Evolutionary conservation across 2,797 vertebrate genomes (phyloP), one percentile per base, ranked within the genome.

Genomic region (Erpetoichthys calabaricus): DNA sequence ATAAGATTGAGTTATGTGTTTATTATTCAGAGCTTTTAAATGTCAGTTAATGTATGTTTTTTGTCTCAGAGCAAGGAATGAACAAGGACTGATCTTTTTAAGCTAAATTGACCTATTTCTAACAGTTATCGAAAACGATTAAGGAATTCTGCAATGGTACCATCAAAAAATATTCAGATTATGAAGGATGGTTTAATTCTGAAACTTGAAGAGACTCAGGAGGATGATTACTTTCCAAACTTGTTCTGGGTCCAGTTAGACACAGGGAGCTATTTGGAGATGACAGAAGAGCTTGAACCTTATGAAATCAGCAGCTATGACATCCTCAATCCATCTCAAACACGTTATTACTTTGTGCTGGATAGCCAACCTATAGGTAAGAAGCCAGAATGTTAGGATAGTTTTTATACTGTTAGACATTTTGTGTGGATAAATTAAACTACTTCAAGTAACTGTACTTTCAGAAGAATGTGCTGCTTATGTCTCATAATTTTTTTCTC

Each of bases 221-320:
- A 68, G 8, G 60, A 68, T 2, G 67, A 68, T 57, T 68, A 62
- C 45, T 68, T 64, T 45, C 64, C 67, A 41, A 68, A 68, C 10
- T 55, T 54, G 45, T 68, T 68, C 56, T 68, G 67, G 67, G 62
- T 57, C 7, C 64, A 66, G 51, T 50, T 64, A 49, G 59, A 57
- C 5, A 5, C 5, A 4, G 44, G 5, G 3, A 3, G n/a, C 1
- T n/a, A 7, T 7, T 49, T n/a, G 47, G 47, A 49, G 47, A 49
- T 3, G 7, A 45, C 41, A 5, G 3, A 46, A 4, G 10, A 41
- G 3, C 6, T 57, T 1, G 67, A 66, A 41, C 58, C 58, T 2
- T 68, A 66, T 7, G 62, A 62, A 6, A 56, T 64, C 5, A 55
- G 6, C 2, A 45, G 5, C 46, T 66, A 64, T 8, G 56, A 68